phyloP scores from a whole-genome alignment of 1,140 invertebrate species.

The Macrocentrus cingulum region DNA sequence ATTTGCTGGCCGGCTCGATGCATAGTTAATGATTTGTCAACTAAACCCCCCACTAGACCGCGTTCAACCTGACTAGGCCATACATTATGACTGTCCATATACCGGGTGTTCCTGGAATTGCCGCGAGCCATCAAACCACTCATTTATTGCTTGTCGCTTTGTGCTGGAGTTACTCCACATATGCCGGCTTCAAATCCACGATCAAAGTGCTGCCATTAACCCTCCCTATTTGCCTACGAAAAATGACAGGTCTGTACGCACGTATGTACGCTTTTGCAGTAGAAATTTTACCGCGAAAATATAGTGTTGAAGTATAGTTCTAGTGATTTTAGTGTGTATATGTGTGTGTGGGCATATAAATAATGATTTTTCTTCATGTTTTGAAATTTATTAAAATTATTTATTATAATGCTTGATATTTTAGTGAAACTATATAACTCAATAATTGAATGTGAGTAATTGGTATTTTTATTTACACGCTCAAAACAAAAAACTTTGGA shows the following conservation, averaged over 20 bases:
- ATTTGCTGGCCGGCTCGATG: slow-evolving; percentile 59
- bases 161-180: no score
- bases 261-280: neutral
- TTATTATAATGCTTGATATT: no score
- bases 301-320: no score
- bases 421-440: no score
- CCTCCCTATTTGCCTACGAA: slow-evolving; percentile 26
- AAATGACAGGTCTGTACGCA: slow-evolving; percentile 1
- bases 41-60: slow-evolving; percentile 43
- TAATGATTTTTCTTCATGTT: no score
- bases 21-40: slow-evolving; percentile 63
- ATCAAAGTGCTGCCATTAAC: slow-evolving; percentile 38
- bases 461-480: no score
- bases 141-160: slow-evolving; percentile 2
- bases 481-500: no score
- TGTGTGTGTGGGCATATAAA: no score
- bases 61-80: slow-evolving; percentile 51
- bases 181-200: slow-evolving; percentile 24
- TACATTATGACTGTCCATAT: slow-evolving; percentile 53
- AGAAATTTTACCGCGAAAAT: neutral
- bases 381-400: no score
- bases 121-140: slow-evolving; percentile 2
- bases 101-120: slow-evolving; percentile 33
- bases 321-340: no score
- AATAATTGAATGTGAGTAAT: no score